A percentile compares a stretch with the other conserved stretches of the same genome.
These are phyloP conservation scores for Lithodes maja DNA, from an alignment of 2,888 invertebrate genomes.

Conservation along the genomic window DNA sequence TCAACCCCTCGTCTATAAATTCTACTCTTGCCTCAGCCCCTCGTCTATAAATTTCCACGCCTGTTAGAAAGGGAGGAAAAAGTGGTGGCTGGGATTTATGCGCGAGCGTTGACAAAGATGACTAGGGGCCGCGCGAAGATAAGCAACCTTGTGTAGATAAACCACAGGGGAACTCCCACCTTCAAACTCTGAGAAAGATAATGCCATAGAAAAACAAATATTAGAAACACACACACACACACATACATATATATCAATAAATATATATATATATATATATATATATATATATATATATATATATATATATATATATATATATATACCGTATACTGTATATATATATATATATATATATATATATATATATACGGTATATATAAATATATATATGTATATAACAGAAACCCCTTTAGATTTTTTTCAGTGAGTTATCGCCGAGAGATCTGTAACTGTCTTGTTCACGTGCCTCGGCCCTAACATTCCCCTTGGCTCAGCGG, in stretches of 20 bases:
- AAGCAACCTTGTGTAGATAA: background rate
- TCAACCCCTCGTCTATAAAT: too few species aligned
- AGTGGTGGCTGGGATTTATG: constrained; percentile 34
- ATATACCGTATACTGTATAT: background rate
- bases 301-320: background rate
- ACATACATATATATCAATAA: background rate
- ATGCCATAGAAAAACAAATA: background rate
- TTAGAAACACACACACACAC: background rate
- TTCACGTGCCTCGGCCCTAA: constrained; percentile 31
- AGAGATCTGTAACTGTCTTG: constrained; percentile 64
- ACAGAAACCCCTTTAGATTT: constrained; percentile 12
- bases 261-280: background rate
- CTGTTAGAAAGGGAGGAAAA: background rate
- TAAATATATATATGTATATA: too few species aligned
- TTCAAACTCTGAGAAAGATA: background rate
- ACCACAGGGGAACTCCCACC: constrained; percentile 11
- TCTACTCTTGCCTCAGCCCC: background rate
- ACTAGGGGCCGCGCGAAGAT: background rate
- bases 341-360: background rate
- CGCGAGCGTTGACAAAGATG: constrained; percentile 39
- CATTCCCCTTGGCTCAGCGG: background rate
- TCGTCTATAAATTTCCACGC: constrained; percentile 36
- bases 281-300: background rate
- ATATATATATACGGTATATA: background rate
- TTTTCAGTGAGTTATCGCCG: constrained; percentile 55